Conservation (phyloP, 2,888 invertebrate species). For the Hipparchia sbordonii region DNA sequence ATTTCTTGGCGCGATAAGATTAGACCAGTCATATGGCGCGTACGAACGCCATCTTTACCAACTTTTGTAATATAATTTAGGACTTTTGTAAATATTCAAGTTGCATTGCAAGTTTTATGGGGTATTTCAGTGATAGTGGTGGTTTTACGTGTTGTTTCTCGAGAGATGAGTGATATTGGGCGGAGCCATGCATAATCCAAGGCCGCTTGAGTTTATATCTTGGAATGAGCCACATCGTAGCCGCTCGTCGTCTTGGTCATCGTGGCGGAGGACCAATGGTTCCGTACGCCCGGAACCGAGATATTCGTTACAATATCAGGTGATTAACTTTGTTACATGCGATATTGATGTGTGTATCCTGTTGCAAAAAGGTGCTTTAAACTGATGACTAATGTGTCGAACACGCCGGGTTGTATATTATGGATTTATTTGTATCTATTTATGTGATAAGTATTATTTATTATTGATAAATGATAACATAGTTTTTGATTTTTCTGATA, state of each 20-base stretch:
- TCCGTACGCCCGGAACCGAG: conserved; percentile 64
- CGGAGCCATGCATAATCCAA: conserved; percentile 62
- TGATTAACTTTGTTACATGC: conserved; percentile 37
- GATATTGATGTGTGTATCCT: too few species aligned
- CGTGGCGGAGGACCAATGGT: conserved; percentile 60
- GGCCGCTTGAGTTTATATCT: conserved; percentile 55
- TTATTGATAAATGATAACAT: too few species aligned
- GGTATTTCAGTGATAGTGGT: conserved; percentile 56
- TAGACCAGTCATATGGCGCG: conserved; percentile 71
- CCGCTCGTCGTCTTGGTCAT: conserved; percentile 68
- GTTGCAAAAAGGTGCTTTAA: not conserved
- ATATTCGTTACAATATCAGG: conserved; percentile 71
- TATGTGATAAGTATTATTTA: not conserved
- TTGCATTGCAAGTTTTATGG: not conserved
- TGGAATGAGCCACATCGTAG: conserved; percentile 56
- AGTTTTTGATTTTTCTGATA: too few species aligned
- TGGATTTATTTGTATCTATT: not conserved
- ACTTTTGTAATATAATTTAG: conserved; percentile 40
- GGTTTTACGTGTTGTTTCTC: conserved; percentile 44
- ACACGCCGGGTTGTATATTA: too few species aligned
- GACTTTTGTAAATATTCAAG: conserved; percentile 36
- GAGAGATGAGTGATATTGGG: conserved; percentile 67
- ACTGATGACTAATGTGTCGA: too few species aligned
- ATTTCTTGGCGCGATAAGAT: conserved; percentile 74
- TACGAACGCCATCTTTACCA: conserved; percentile 55